Evolutionary conservation across 2,113 vertebrate genomes (phyloP), one percentile per base, ranked within the genome.

Genomic region (Forbesichthys agassizii): DNA sequence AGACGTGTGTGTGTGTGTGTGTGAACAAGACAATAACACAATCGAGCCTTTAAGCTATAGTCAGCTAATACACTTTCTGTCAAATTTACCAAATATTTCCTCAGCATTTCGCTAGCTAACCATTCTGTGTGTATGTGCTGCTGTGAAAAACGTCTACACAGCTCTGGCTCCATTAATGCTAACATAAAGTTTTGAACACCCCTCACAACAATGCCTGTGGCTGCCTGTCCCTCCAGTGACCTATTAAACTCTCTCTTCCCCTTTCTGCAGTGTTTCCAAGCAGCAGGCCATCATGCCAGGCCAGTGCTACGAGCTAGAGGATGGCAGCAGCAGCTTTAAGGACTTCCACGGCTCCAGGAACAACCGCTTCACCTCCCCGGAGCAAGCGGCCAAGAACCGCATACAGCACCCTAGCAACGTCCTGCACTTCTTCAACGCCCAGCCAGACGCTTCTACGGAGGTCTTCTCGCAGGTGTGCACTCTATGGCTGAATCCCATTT

Each of bases 341-440:
- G 96, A 97, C 62, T 98, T 98, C 90, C 95, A 95, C 0, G 95
- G 95, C 14, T 96, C 95, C 18, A 90, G 96, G 69, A 98, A 98
- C 92, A 98, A 98, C 73, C 91, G 96, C 12, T 98, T 98, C 89
- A 95, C 94, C 0, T 95, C 95, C 0, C 94, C 95, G 0, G 96
- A 98, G 64, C 96, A 98, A 87, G 96, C 96, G 0, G 95, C 96
- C 57, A 98, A 97, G 83, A 98, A 98, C 86, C 90, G 96, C n/a
- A 98, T 98, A 81, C 96, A 98, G 87, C 95, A 97, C 73, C 96
- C 96, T 0, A 97, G 95, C 89, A 98, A 95, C 0, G 96, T 98
- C 56, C 81, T 98, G 4, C 96, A 98, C 83, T 98, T 98, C 85
- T 98, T 98, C 85, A 98, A 98, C 0, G 95, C 96, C 0, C 96